Evolutionary conservation across 2,797 vertebrate species (phyloP).

Genomic region (Epinephelus coioides): DNA sequence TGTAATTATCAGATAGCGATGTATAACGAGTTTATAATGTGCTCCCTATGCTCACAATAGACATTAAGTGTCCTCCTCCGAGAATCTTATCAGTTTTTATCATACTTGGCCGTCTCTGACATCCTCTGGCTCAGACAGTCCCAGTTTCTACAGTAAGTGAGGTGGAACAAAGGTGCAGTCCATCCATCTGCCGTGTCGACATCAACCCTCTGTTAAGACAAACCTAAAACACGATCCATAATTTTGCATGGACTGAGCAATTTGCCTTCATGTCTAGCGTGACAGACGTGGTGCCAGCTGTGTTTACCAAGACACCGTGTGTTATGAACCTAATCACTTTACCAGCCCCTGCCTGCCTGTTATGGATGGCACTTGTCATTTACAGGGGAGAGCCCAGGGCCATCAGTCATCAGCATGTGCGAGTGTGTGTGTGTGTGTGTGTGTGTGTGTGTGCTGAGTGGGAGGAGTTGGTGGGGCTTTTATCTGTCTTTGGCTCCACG

Average conservation of each 20-base stretch:
- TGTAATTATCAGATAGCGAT: conserved; percentile 68
- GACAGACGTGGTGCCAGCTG: conserved; percentile 78
- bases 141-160: conserved; percentile 66
- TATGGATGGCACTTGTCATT: conserved; percentile 86
- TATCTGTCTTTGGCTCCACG: conserved; percentile 34
- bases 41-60: conserved; percentile 60
- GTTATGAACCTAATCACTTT: conserved; percentile 84
- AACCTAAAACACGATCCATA: conserved; percentile 63
- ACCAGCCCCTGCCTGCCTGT: conserved; percentile 76
- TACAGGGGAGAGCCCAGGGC: conserved; percentile 74
- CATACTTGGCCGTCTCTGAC: conserved; percentile 57
- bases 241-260: conserved; percentile 66
- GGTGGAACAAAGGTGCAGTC: conserved; percentile 72
- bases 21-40: conserved; percentile 72
- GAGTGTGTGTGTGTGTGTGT: conserved; percentile 20
- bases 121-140: conserved; percentile 63
- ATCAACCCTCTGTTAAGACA: conserved; percentile 49
- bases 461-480: conserved; percentile 28
- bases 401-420: conserved; percentile 72
- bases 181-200: conserved; percentile 55
- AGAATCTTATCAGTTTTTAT: conserved; percentile 76
- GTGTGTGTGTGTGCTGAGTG: conserved; percentile 7
- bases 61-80: conserved; percentile 58
- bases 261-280: conserved; percentile 60
- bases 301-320: conserved; percentile 80